Evolutionary conservation across 2,888 invertebrate genomes (phyloP).

Genomic region (Drymonia ruficornis): DNA sequence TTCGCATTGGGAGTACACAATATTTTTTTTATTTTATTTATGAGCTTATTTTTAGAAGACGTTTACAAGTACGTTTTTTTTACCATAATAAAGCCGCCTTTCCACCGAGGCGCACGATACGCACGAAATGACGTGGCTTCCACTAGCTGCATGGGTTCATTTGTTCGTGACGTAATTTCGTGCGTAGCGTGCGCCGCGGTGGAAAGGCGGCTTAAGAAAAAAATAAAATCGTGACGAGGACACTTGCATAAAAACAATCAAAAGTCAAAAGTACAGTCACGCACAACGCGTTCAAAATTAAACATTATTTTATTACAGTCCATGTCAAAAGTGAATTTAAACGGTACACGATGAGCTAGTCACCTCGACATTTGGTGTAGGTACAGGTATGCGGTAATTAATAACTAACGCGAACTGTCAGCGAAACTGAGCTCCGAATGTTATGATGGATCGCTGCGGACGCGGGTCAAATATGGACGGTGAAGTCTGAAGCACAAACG

Average conservation of each 20-base stretch:
- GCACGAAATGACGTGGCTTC: too few species aligned
- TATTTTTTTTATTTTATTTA: too few species aligned
- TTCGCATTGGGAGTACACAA: too few species aligned
- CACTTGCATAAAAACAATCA: not conserved
- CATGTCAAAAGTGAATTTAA: slow-evolving; percentile 12
- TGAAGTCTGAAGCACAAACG: not conserved
- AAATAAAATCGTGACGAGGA: not conserved
- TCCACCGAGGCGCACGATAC: too few species aligned
- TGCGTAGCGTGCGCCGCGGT: too few species aligned
- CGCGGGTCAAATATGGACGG: slow-evolving; percentile 19
- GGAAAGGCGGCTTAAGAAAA: too few species aligned
- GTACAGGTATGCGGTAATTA: slow-evolving; percentile 32
- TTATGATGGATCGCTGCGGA: slow-evolving; percentile 35
- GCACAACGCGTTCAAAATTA: not conserved
- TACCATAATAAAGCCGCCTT: too few species aligned
- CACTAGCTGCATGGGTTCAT: too few species aligned
- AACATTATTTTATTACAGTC: slow-evolving; percentile 2
- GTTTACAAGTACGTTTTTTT: too few species aligned
- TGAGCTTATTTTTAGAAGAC: too few species aligned
- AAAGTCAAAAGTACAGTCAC: slow-evolving; percentile 3
- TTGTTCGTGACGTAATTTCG: too few species aligned
- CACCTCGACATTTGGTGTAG: slow-evolving; percentile 49
- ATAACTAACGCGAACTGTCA: slow-evolving; percentile 34
- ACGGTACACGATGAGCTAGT: slow-evolving; percentile 29
- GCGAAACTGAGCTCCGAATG: slow-evolving; percentile 21